Evolutionary conservation across 2,888 invertebrate species (phyloP), one percentile per base, ranked within the genome.

Genomic region (Patella pellucida): DNA sequence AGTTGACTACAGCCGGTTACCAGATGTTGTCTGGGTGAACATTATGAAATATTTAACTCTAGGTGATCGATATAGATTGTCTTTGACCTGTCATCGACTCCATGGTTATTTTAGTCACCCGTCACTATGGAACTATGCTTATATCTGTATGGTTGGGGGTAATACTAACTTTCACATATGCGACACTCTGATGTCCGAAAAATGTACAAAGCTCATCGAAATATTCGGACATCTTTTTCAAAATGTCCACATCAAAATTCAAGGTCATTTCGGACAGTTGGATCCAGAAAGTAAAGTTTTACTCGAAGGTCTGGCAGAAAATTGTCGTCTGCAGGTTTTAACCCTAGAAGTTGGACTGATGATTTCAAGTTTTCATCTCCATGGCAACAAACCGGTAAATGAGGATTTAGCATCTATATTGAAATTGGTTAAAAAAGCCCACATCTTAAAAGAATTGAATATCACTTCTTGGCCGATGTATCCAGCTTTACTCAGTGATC

Each of bases 381-480:
- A 72, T 12, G 82, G 83, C 16, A 75, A 74, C 50, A 73, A 72
- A 11, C 85, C 82, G 4, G 75, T 77, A 54, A 74, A 77, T 19
- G 69, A 77, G 27, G 85, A 83, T 51, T 72, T 86, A 9, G 76
- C 76, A 52, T 79, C 80, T 3, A 76, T 86, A 5, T 74, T 85
- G 9, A 73, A 79, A 1, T 83, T 88, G 72, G 81, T 87, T 1
- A 71, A 78, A 23, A 83, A 83, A 50, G 86, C 87, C 14, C 83
- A 79, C 67, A 80, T 85, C 27, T 80, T 88, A 69, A 85, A 84
- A 67, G 75, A 76, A 27, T 75, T 89, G 5, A 78, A 81, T 62
- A 78, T 88, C 11, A 71, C 79, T 5, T 85, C 87, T 0, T 88
- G 88, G 88, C 88, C 88, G 1, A 81, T 86, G 79, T 84, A 82